Base-by-base conservation (phyloP, 1,140 invertebrate genomes). In the Cheumatopsyche charites region DNA sequence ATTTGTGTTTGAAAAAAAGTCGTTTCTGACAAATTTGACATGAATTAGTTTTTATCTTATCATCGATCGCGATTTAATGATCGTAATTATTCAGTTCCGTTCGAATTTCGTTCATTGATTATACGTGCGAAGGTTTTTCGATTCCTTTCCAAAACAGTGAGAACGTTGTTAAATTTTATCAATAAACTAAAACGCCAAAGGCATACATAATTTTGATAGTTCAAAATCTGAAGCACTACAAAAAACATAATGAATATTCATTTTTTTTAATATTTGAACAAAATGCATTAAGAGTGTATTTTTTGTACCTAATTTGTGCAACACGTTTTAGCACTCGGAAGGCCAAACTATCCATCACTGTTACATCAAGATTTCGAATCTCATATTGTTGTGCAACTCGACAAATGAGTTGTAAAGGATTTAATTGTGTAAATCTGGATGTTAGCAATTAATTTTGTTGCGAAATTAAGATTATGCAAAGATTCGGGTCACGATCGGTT, bases 191-290 rank as follows among this genome's bases (percentile, higher is more conserved):
- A 52, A 17, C 47, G 47, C 47, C 47, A 17, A 17, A 15, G 47
- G 47, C 13, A 15, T 17, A 19, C 19, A 52, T 17, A 52, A 17
- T 52, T 52, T 52, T 36, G 9, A 36, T 36, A 4, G 9, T 36
- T 52, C 9, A 52, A 17, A 17, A 17, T 52, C 19, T 17, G 19
- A 17, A 52, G 7, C 19, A 52, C 7, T 17, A n/a, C n/a, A 52
- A 52, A 52, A 17, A 13, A 47, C 45, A n/a, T 17, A 47, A 52
- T 52, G 47, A 52, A 52, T 52, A 52, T 52, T 52, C 47, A 52
- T 52, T 52, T 52, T 47, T 7, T 42, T 13, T 13, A 4, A 13
- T 47, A 52, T 17, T 17, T 17, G 47, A 1, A 52, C 15, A 47
- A 47, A 47, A 13, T 47, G 45, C 45, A 47, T 17, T 52, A 52